A percentile compares a stretch with the other conserved stretches of the same genome.
These are phyloP conservation scores for Amblyjoppa fuscipennis DNA, from an alignment of 2,888 invertebrate species.

Conservation along the genomic window DNA sequence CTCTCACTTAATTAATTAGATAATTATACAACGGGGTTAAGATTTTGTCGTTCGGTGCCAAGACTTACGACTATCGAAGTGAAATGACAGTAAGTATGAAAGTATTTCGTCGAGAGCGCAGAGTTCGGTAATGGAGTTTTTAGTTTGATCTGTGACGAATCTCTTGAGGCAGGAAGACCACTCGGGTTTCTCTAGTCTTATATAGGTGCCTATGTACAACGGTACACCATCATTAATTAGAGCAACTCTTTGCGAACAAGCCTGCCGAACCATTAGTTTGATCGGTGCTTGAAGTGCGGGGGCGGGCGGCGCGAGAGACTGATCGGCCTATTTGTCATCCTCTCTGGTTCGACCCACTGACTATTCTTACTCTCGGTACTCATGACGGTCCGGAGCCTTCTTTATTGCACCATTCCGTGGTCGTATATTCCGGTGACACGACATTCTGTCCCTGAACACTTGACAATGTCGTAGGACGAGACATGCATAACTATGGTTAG, in stretches of 20 bases:
- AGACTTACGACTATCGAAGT: constrained; percentile 12
- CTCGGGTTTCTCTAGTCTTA: constrained; percentile 43
- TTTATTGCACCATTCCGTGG: constrained; percentile 13
- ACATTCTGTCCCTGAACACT: constrained; percentile 5
- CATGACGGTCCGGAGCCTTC: constrained; percentile 4
- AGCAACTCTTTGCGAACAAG: constrained; percentile 56
- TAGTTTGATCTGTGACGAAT: constrained; percentile 57
- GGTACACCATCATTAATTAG: constrained; percentile 68
- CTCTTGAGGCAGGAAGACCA: constrained; percentile 32
- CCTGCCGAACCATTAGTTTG: constrained; percentile 61
- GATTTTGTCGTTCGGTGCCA: constrained; percentile 10
- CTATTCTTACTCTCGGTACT: constrained; percentile 49
- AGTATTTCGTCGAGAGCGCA: constrained; percentile 28
- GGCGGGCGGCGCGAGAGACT: constrained; percentile 64
- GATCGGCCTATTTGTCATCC: constrained; percentile 67
- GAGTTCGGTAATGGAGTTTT: constrained; percentile 20
- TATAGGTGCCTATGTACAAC: constrained; percentile 33
- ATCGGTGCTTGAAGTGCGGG: constrained; percentile 55
- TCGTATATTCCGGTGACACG: constrained; percentile 1
- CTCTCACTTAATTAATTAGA: constrained; percentile 62
- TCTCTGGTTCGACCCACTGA: constrained; percentile 49
- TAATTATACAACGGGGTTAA: constrained; percentile 52
- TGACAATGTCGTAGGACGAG: constrained; percentile 23
- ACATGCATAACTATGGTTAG: neutral
- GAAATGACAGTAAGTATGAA: constrained; percentile 34